Percentiles rank a stretch among this genome's conserved stretches.
Conservation (phyloP, 2,797 vertebrate genomes). For the Neopelma chrysocephalum region DNA sequence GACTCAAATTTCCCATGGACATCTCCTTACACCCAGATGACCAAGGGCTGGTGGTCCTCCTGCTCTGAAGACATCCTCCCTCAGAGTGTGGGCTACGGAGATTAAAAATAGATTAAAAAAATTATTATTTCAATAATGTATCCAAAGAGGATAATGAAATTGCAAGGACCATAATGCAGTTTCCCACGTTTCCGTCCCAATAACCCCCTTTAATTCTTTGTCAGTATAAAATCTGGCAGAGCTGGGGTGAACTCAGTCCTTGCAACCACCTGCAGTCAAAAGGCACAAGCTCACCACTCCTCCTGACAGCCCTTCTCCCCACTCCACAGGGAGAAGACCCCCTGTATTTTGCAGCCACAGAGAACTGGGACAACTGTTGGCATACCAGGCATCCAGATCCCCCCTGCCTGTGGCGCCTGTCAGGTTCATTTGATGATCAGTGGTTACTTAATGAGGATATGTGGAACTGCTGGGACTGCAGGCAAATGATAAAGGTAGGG, state of each 20-base stretch:
- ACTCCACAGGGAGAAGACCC: not conserved
- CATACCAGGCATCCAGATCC: rapidly evolving
- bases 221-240: not conserved
- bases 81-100: not conserved
- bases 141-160: not conserved
- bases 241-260: not conserved
- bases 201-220: not conserved
- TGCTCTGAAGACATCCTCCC: not conserved
- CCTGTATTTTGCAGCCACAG: not conserved
- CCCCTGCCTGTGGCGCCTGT: not conserved
- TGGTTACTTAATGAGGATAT: not conserved
- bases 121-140: not conserved
- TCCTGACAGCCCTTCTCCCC: not conserved
- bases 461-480: not conserved
- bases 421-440: not conserved
- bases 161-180: not conserved
- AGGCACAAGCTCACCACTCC: not conserved
- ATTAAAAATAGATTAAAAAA: not conserved
- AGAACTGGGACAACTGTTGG: not conserved
- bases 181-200: not conserved
- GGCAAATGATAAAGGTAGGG: not conserved
- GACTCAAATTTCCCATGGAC: not conserved
- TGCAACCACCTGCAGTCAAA: not conserved
- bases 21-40: not conserved
- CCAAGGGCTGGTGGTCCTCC: not conserved